Conservation (phyloP, 2,888 invertebrate species). For the Blastobasis adustella region DNA sequence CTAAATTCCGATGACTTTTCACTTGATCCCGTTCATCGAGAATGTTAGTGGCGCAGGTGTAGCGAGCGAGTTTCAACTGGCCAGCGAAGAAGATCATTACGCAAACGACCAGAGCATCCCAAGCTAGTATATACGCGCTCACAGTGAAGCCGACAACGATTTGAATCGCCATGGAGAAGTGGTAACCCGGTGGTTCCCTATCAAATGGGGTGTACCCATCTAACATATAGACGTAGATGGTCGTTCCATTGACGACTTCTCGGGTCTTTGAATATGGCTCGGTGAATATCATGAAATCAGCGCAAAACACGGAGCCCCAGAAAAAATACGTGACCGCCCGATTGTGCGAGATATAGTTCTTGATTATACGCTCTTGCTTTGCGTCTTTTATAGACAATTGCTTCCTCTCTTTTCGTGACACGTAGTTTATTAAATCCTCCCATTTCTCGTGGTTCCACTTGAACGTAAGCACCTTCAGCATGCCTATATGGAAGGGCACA, state of each 20-base stretch:
- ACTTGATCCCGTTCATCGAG: constrained; percentile 19
- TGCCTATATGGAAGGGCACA: constrained; percentile 48
- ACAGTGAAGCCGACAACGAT: constrained; percentile 36
- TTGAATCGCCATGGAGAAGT: constrained; percentile 38
- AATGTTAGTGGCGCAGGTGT: too few species aligned
- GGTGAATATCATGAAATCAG: constrained; percentile 38
- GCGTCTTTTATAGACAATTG: constrained; percentile 25
- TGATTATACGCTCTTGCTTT: constrained; percentile 21
- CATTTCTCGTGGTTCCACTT: constrained; percentile 35
- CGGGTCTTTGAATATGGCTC: constrained; percentile 44
- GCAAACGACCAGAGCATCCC: constrained; percentile 44
- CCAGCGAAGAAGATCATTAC: constrained; percentile 53
- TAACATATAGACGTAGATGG: constrained; percentile 36
- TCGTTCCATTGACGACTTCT: constrained; percentile 32
- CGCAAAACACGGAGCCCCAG: constrained; percentile 35
- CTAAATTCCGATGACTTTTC: constrained; percentile 34
- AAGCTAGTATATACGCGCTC: constrained; percentile 39
- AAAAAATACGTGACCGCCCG: constrained; percentile 43
- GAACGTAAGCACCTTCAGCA: constrained; percentile 39
- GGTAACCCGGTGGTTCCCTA: constrained; percentile 42
- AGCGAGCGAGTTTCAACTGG: constrained; percentile 38
- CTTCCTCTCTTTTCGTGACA: constrained; percentile 33
- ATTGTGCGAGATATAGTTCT: constrained; percentile 30
- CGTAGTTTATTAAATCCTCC: constrained; percentile 34
- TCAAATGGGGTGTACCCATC: constrained; percentile 42